These are phyloP conservation scores for Torymus tubicola DNA, from an alignment of 2,888 invertebrate genomes.

Conservation along the genomic window DNA sequence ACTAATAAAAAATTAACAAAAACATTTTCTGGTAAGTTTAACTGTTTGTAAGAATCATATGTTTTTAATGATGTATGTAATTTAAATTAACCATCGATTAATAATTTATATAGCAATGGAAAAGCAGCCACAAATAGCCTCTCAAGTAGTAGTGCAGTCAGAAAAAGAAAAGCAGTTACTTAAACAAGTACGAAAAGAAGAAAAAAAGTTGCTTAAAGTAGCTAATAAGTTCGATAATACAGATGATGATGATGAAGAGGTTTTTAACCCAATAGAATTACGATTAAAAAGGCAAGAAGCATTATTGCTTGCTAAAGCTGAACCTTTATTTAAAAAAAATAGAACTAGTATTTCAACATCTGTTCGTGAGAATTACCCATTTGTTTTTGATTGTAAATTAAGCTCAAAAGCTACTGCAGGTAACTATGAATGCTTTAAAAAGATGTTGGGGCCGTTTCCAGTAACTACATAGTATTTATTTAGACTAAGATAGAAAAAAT, in stretches of 20 bases:
- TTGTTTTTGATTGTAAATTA: conserved; percentile 90
- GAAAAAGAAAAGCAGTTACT: conserved; percentile 87
- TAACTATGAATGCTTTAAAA: conserved; percentile 63
- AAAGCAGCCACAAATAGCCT: conserved; percentile 82
- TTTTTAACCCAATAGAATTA: conserved; percentile 78
- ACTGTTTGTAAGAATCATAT: conserved; percentile 17
- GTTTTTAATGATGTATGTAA: background rate
- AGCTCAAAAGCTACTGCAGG: conserved; percentile 83
- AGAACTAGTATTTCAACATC: conserved; percentile 67
- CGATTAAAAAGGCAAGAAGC: conserved; percentile 78
- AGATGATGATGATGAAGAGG: conserved; percentile 76
- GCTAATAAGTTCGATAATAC: conserved; percentile 75
- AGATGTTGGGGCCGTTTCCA: too few relatives aligned
- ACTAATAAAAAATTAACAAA: conserved; percentile 61
- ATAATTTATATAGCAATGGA: conserved; percentile 69
- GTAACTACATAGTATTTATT: background rate
- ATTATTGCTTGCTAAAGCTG: conserved; percentile 75
- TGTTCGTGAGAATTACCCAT: conserved; percentile 84
- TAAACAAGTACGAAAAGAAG: conserved; percentile 89
- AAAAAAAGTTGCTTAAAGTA: conserved; percentile 83
- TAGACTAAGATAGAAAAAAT: too few relatives aligned
- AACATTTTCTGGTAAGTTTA: conserved; percentile 83
- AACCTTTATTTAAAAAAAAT: conserved; percentile 77
- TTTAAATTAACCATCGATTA: conserved; percentile 14
- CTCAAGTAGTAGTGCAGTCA: conserved; percentile 90